phyloP scores from a whole-genome alignment of 2,888 invertebrate species.

The Cryptocheilus praepositus region DNA sequence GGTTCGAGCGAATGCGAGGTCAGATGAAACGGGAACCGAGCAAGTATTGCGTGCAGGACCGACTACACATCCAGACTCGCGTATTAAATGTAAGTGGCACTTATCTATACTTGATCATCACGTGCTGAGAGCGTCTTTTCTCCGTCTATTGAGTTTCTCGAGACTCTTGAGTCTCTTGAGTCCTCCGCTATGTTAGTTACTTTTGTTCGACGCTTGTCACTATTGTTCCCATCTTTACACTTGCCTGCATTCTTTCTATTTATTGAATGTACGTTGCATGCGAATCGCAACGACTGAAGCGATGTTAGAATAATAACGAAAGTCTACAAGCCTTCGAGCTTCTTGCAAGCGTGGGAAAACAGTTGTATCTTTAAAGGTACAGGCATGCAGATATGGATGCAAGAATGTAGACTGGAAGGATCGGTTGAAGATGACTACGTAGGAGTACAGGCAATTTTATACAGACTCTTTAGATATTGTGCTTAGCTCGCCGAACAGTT shows the following conservation, averaged over 20 bases:
- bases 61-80: slow-evolving; percentile 65
- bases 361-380: not conserved
- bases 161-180: slow-evolving; percentile 8
- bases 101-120: slow-evolving; percentile 58
- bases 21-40: slow-evolving; percentile 55
- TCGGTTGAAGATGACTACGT: too few relatives aligned
- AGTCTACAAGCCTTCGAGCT: not conserved
- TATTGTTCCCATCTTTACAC: slow-evolving; percentile 7
- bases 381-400: too few relatives aligned
- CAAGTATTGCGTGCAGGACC: slow-evolving; percentile 65
- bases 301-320: not conserved
- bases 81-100: slow-evolving; percentile 66
- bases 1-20: slow-evolving; percentile 66
- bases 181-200: not conserved
- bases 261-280: slow-evolving; percentile 5
- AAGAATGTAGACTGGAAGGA: too few relatives aligned
- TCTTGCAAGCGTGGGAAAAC: not conserved
- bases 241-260: slow-evolving; percentile 22
- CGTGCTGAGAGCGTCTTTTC: slow-evolving; percentile 51
- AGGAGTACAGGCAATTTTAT: too few relatives aligned
- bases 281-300: not conserved
- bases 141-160: slow-evolving; percentile 14
- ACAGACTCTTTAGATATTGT: too few relatives aligned
- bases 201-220: slow-evolving; percentile 6
- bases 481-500: too few relatives aligned